phyloP scores from a whole-genome alignment of 1,140 invertebrate genomes.

The Lutraria rhynchaena region DNA sequence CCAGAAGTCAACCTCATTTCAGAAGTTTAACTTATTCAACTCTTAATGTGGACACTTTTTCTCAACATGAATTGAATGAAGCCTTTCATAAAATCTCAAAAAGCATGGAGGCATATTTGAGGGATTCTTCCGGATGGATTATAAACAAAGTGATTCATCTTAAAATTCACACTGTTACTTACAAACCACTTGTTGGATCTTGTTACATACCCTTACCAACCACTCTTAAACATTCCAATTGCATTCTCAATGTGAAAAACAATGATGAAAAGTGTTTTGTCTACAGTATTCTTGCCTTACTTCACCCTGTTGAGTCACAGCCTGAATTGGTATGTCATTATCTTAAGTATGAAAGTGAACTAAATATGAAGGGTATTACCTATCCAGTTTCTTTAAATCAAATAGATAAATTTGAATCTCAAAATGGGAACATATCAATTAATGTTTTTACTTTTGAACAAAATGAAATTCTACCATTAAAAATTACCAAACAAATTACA shows the following conservation, averaged over 20 bases:
- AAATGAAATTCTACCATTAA: conserved; percentile 24
- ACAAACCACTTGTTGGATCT: conserved; percentile 1
- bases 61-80: too few relatives aligned
- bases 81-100: too few relatives aligned
- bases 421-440: conserved; percentile 29
- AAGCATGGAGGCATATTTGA: too few relatives aligned
- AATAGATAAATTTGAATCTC: conserved; percentile 36
- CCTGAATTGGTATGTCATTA: conserved; percentile 10
- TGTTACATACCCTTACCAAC: conserved; percentile 16
- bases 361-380: conserved; percentile 27
- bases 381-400: conserved; percentile 35
- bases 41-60: not conserved
- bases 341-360: not conserved
- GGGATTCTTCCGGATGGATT: too few relatives aligned
- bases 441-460: conserved; percentile 51
- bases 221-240: not conserved
- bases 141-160: too few relatives aligned
- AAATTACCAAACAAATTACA: not conserved
- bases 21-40: conserved; percentile 9
- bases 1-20: not conserved
- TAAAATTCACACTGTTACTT: too few relatives aligned
- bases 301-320: not conserved
- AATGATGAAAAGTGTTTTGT: conserved; percentile 9
- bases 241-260: not conserved
- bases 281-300: not conserved